Evolutionary conservation across 2,888 invertebrate species (phyloP), one percentile per base, ranked within the genome.

Genomic region (Cyclophora albipunctata): DNA sequence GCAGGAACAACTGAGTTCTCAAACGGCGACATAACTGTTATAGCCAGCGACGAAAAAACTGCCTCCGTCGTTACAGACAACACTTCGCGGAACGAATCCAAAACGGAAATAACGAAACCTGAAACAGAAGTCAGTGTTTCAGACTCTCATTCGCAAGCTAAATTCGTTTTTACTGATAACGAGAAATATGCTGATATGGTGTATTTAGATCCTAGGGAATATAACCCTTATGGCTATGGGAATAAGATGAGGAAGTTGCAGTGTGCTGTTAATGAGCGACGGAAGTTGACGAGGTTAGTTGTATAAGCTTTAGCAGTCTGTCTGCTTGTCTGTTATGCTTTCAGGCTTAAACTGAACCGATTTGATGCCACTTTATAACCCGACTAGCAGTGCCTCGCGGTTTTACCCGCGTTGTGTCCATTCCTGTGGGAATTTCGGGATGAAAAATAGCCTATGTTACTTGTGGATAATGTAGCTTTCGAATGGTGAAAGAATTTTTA

Each of bases 1-100:
- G 78, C 81, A 0, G 78, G 80, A 0, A 84, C 84, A 0, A 71
- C 69, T 0, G 84, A 80, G 46, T 34, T 53, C 0, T 67, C 75
- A 0, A 78, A 67, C 34, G 76, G 73, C 0, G 75, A 80, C 45
- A 59, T 66, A 2, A 62, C 68, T 5, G 20, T 20, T 20, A 2
- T 20, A 20, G 20, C 20, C 47, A 42, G 42, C 0, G 64, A 63
- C 0, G 64, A 64, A 6, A 57, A 54, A 0, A 68, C 77, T 0
- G 62, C 73, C 4, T 72, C 75, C 1, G 20, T 20, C 20, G 20
- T 20, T 2, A 20, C 20, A 0, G 66, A 67, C 41, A 69, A 67
- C 2, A 70, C 71, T 0, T 71, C 75, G 0, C 69, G 70, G 20
- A 55, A 66, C n/a, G 67, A 69, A 3, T 52, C 56, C 4, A 64